Base-by-base conservation (phyloP, 2,888 invertebrate species). In the Dryococelus australis region DNA sequence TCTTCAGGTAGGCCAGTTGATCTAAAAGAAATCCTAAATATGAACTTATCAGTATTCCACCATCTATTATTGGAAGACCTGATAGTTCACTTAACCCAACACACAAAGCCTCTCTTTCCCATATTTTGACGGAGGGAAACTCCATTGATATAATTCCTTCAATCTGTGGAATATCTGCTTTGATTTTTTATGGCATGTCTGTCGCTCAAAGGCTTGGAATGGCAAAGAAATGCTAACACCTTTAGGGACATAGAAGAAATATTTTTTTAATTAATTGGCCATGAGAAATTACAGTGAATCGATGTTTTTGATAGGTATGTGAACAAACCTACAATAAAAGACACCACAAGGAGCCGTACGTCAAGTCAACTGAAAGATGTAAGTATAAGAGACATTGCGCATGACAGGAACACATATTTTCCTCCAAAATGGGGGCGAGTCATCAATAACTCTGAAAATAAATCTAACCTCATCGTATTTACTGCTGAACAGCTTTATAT, bases 81-180 rank as follows among this genome's bases (percentile, higher is more conserved):
- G n/a, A 47, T 6, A 16, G 47, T 47, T 47, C 47, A 47, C 47
- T 13, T 47, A 80, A 80, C 28, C 80, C n/a, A 80, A 26, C 80
- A 80, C 9, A 79, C 80, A 80, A 80, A 80, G 24, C 80, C 26
- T 10, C n/a, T 27, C 12, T 80, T 80, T n/a, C 35, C 5, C 12
- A 80, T 80, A 80, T 80, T 80, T 80, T 80, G 80, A 80, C 13
- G 24, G 80, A 80, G 26, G 80, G 80, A 80, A 35, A 35, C 35
- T 35, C 2, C 35, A 4, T 35, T 35, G 35, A 35, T 35, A 35
- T 35, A 35, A 35, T 35, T 35, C 35, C 35, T 35, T 35, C 35
- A 80, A 80, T 9, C 24, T 0, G 0, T n/a, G 80, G 35, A 35
- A 35, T 3, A 35, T 35, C 35, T 35, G 35, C 35, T 35, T 35